Percentiles rank a stretch among this genome's conserved stretches.
Evolutionary conservation across 2,797 vertebrate genomes (phyloP).

Genomic region (Helostoma temminkii): DNA sequence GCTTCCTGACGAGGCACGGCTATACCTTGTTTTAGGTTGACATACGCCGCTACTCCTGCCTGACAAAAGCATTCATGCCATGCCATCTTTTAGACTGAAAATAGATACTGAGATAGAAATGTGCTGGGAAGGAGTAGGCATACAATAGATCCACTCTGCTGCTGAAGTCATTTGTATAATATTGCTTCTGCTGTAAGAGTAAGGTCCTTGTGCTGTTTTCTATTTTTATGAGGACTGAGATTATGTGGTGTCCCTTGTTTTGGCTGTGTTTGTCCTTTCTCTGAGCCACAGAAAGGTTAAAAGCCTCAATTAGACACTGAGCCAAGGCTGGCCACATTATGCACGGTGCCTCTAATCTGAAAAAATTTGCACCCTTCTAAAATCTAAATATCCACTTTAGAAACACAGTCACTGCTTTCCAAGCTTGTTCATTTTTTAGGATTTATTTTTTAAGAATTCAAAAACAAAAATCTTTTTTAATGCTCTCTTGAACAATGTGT

Average conservation of each 20-base stretch:
- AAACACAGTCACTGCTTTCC: slow-evolving; percentile 28
- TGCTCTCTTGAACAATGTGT: slow-evolving; percentile 22
- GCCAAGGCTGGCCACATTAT: slow-evolving; percentile 54
- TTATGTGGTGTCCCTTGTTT: slow-evolving; percentile 57
- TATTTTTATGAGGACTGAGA: slow-evolving; percentile 61
- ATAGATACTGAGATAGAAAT: slow-evolving; percentile 59
- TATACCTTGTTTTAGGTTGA: slow-evolving; percentile 74
- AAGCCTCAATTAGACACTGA: slow-evolving; percentile 71
- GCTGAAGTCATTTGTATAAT: slow-evolving; percentile 47
- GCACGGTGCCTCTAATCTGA: slow-evolving; percentile 50
- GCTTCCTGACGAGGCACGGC: slow-evolving; percentile 68
- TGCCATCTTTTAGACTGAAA: slow-evolving; percentile 68
- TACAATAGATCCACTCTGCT: slow-evolving; percentile 37
- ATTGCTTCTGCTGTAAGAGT: slow-evolving; percentile 43
- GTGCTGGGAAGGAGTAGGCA: slow-evolving; percentile 39
- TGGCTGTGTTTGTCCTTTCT: slow-evolving; percentile 65
- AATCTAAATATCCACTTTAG: slow-evolving; percentile 38
- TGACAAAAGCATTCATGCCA: slow-evolving; percentile 64
- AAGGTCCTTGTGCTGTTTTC: slow-evolving; percentile 50
- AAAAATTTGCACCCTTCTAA: slow-evolving; percentile 61
- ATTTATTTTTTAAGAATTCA: slow-evolving; percentile 22
- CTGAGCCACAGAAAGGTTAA: slow-evolving; percentile 71
- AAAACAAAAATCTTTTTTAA: neutral
- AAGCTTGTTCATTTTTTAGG: slow-evolving; percentile 7
- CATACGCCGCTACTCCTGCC: slow-evolving; percentile 48